Evolutionary conservation across 2,797 vertebrate genomes (phyloP), one percentile per base, ranked within the genome.

Genomic region (Oreortyx pictus): DNA sequence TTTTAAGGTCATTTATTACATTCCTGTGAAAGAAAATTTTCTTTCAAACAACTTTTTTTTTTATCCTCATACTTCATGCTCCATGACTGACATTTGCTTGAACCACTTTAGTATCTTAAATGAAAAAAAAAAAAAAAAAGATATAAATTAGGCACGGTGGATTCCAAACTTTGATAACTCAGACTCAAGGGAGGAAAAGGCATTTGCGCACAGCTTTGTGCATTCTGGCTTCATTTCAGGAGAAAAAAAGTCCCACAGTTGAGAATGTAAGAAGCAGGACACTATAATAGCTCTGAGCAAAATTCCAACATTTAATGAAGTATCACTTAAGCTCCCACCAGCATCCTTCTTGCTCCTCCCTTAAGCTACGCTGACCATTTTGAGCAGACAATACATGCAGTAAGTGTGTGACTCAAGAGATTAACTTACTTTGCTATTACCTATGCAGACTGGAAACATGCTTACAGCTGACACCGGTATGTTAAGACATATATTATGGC

Each of bases 191-290:
- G 46, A 78, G 76, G 41, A 67, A 82, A 88, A 89, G 44, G 57
- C 65, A 92, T 88, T 57, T 85, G 78, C 12, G 82, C 64, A 88
- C 11, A 86, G 50, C 56, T 77, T 57, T 2, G 0, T 62, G 39
- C 35, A 90, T 74, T 37, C 86, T 90, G 81, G 86, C 67, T 95
- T 79, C 29, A 44, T 68, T 84, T 90, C 86, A 90, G 74, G 47
- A 80, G 75, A 79, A 90, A 82, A 76, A 6, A 47, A 41, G 13
- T 90, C 83, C 64, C 44, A 89, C 60, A 89, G 81, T 27, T 94
- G 84, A 94, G 78, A 90, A 93, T 33, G 71, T 52, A 56, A 56
- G 23, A 64, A 93, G 66, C 5, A 16, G 73, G n/a, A 86, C 2
- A 81, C 47, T 74, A 86, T 74, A 86, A 66, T 39, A 61, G 67